Base-by-base conservation (phyloP, 2,113 vertebrate species). In the Beaufortia kweichowensis region DNA sequence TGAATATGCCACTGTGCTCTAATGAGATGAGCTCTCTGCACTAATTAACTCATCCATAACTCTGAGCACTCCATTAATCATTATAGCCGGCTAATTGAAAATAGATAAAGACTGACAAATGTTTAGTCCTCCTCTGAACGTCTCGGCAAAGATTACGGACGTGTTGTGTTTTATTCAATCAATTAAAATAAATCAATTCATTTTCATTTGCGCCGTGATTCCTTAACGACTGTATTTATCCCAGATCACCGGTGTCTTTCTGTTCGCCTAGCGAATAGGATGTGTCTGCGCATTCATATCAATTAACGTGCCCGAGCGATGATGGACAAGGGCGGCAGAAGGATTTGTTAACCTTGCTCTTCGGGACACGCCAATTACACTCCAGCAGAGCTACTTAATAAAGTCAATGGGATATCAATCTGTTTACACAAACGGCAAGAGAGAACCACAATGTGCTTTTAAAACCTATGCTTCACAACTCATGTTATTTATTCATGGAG, bases 21-120 rank as follows among this genome's bases (percentile, higher is more conserved):
- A 92, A 92, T 91, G 91, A 92, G 91, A 85, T 79, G 85, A 89
- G 88, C 89, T 89, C 89, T 91, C 87, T 86, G 66, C 85, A 86
- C 88, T 92, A 92, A 93, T 92, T 91, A 92, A 89, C 90, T 91
- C 91, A 93, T 91, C 92, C 89, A 90, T 89, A 90, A 93, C 90
- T 87, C 89, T 90, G 89, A 92, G 90, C 89, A 90, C 88, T 91
- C 89, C 90, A 90, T 93, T 92, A 90, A 90, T 90, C 86, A 89
- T 80, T 84, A 88, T 81, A 79, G 85, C 88, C 82, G 72, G 84
- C 86, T 84, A 79, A 90, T 81, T 84, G 85, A 84, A 88, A 90
- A 87, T 79, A 83, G 89, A 91, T 91, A 84, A 90, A 89, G 90
- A 91, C 90, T 91, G 91, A 91, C 86, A 86, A 90, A 91, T 88